phyloP scores from a whole-genome alignment of 2,797 vertebrate species.

The Mycteria americana region DNA sequence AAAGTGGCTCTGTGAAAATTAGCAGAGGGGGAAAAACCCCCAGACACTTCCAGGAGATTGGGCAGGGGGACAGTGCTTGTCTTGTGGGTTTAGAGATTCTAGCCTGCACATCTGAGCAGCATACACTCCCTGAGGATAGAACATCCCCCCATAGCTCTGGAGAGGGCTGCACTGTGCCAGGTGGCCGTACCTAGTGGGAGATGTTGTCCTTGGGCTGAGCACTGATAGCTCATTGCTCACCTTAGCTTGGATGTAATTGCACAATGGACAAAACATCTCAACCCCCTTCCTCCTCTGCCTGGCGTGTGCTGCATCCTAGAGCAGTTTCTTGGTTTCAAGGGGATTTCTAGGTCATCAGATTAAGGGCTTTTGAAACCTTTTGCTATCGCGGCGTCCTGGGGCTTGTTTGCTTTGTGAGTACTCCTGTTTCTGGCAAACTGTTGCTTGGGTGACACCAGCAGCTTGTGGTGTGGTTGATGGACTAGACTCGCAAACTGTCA shows the following conservation, averaged over 20 bases:
- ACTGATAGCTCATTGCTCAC: not conserved
- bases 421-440: conserved; percentile 3
- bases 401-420: conserved; percentile 15
- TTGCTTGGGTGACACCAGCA: conserved; percentile 29
- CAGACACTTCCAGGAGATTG: not conserved
- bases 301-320: not conserved
- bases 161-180: not conserved
- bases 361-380: conserved; percentile 9
- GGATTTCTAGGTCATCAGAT: conserved; percentile 42
- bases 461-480: not conserved
- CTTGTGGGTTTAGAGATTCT: not conserved
- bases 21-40: fast-evolving
- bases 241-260: not conserved
- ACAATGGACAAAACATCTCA: not conserved
- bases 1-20: not conserved
- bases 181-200: not conserved
- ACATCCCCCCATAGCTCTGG: not conserved
- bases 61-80: not conserved
- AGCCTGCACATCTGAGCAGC: not conserved
- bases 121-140: not conserved
- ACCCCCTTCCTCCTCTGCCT: not conserved
- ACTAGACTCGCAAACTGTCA: conserved; percentile 35
- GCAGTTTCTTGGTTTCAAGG: not conserved
- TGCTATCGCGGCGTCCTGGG: not conserved
- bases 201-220: not conserved